These are phyloP conservation scores for Psylliodes chrysocephalus DNA, from an alignment of 2,888 invertebrate genomes.

Conservation along the genomic window DNA sequence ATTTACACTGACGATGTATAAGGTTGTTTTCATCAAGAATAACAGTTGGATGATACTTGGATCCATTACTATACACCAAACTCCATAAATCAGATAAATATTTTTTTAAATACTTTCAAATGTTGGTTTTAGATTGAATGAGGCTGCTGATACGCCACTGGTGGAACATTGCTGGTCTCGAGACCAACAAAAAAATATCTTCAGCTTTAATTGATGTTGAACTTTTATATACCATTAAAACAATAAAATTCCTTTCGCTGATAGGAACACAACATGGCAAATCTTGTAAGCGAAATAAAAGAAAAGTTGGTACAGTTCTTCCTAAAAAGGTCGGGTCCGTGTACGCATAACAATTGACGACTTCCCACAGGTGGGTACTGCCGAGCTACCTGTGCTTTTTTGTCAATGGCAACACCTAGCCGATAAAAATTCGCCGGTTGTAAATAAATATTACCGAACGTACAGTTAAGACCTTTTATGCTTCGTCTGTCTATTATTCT, in stretches of 20 bases:
- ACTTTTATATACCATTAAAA: constrained; percentile 37
- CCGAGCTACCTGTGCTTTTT: constrained; percentile 27
- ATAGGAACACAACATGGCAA: constrained; percentile 29
- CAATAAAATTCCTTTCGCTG: constrained; percentile 34
- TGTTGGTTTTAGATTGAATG: too few relatives aligned
- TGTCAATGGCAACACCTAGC: constrained; percentile 25
- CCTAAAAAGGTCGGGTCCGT: constrained; percentile 24
- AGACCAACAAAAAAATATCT: constrained; percentile 36
- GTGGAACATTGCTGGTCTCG: constrained; percentile 26
- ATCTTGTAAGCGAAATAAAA: constrained; percentile 28
- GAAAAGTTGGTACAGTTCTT: constrained; percentile 28
- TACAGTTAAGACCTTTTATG: constrained; percentile 18
- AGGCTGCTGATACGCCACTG: background rate
- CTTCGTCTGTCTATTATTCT: constrained; percentile 8
- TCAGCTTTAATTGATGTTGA: constrained; percentile 38
- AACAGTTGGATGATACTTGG: too few relatives aligned
- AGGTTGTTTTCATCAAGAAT: too few relatives aligned
- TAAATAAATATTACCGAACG: constrained; percentile 4
- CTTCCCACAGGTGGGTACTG: constrained; percentile 31
- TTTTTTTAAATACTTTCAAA: too few relatives aligned
- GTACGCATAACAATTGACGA: constrained; percentile 25
- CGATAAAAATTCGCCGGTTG: constrained; percentile 21
- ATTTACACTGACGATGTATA: too few relatives aligned
- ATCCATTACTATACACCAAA: too few relatives aligned
- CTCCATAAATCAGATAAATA: too few relatives aligned